A percentile compares a stretch with the other conserved stretches of the same genome.
phyloP scores from a whole-genome alignment of 2,113 vertebrate genomes.

The Pelobates fuscus region DNA sequence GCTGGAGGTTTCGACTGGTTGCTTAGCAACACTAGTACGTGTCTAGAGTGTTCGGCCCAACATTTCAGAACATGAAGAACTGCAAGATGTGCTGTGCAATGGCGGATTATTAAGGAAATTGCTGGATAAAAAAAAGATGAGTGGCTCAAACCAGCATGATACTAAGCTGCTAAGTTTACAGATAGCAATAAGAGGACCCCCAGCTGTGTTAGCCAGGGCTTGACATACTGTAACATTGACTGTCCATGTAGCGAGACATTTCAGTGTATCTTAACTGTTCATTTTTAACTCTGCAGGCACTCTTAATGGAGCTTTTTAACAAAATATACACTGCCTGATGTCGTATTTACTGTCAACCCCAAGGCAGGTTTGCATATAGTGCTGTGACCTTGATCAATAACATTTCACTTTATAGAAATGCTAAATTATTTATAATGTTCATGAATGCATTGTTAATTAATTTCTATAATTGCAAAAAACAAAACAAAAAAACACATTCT shows the following conservation, averaged over 20 bases:
- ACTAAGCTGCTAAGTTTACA: conserved; percentile 9
- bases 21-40: conserved; percentile 1
- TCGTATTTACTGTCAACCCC: neutral
- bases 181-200: conserved; percentile 3
- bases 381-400: neutral
- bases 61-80: conserved; percentile 22
- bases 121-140: conserved; percentile 19
- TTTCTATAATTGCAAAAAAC: no score
- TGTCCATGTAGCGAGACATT: neutral
- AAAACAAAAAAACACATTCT: neutral
- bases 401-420: neutral
- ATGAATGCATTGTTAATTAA: no score
- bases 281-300: neutral
- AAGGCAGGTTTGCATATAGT: neutral
- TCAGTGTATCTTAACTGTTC: neutral
- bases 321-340: neutral
- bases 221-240: neutral
- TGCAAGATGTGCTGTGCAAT: conserved; percentile 21
- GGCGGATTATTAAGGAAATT: conserved; percentile 18
- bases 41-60: neutral
- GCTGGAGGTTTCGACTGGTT: conserved; percentile 4
- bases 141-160: conserved; percentile 21
- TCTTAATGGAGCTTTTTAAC: neutral
- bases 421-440: no score
- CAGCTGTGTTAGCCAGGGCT: neutral